These are phyloP conservation scores for Silurus aristotelis DNA, from an alignment of 2,797 vertebrate genomes.

Conservation along the genomic window DNA sequence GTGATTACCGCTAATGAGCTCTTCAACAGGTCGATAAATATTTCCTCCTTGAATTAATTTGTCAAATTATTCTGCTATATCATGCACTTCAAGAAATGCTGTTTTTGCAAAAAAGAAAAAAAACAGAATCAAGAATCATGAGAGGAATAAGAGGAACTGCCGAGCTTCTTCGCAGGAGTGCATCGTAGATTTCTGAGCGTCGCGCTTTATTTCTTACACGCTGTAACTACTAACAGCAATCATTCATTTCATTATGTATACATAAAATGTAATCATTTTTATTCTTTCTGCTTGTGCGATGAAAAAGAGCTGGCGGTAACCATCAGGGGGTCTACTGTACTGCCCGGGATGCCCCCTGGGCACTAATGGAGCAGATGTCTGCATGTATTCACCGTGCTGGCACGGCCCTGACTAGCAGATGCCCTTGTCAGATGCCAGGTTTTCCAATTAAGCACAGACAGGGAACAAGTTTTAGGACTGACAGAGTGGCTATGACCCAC, in stretches of 20 bases:
- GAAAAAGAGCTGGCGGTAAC: conserved; percentile 52
- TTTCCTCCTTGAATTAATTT: background rate
- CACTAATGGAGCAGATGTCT: conserved; percentile 86
- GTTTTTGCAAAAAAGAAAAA: background rate
- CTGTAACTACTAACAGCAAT: too few species aligned
- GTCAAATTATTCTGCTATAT: background rate
- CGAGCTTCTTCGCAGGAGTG: too few species aligned
- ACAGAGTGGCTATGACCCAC: conserved; percentile 78
- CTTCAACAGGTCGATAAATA: too few species aligned
- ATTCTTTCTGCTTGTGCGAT: conserved; percentile 38
- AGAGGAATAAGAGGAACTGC: too few species aligned
- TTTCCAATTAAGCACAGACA: conserved; percentile 87
- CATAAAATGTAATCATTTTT: background rate
- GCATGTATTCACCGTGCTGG: conserved; percentile 90
- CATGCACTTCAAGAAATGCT: background rate
- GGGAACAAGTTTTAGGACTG: conserved; percentile 85
- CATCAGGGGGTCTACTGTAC: conserved; percentile 55
- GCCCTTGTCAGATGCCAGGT: conserved; percentile 87
- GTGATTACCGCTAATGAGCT: too few species aligned
- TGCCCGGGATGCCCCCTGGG: conserved; percentile 58
- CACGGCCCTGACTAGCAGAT: conserved; percentile 90
- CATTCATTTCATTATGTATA: background rate
- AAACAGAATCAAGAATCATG: background rate
- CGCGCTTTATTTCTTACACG: background rate
- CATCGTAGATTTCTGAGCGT: too few species aligned